Evolutionary conservation across 2,113 vertebrate species (phyloP).

Genomic region (Leucopsar rothschildi): DNA sequence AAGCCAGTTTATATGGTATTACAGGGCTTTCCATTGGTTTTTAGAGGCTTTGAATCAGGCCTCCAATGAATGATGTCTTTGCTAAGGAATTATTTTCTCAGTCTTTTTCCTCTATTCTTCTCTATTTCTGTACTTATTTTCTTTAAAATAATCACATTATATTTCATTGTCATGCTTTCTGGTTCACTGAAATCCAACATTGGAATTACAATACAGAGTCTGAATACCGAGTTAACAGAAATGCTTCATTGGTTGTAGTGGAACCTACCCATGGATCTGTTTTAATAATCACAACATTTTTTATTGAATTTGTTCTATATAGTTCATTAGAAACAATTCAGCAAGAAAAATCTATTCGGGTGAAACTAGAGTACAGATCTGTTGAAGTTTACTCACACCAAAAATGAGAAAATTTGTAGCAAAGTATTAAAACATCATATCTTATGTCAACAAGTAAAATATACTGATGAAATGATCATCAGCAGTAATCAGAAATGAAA

Average conservation of each 20-base stretch:
- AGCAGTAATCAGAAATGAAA: not conserved
- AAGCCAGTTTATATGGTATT: not conserved
- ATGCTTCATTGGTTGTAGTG: not conserved
- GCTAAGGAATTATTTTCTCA: not conserved
- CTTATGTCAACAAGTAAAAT: not conserved
- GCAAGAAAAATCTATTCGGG: not conserved
- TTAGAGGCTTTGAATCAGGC: not conserved
- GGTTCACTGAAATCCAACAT: not conserved
- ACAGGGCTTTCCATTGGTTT: not conserved
- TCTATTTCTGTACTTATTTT: not conserved
- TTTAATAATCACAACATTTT: not conserved
- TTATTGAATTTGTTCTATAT: not conserved
- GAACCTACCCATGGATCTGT: not conserved
- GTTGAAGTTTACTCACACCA: not conserved
- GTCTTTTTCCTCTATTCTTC: not conserved
- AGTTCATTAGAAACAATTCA: not conserved
- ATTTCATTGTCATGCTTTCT: not conserved
- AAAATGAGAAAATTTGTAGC: not conserved
- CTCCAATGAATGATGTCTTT: not conserved
- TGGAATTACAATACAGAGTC: not conserved
- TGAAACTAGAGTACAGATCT: not conserved
- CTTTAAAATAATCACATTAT: not conserved
- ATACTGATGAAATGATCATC: not conserved
- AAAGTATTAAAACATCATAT: not conserved
- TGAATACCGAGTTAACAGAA: not conserved